Evolutionary conservation across 2,888 invertebrate genomes (phyloP).

Genomic region (Protula sp.): DNA sequence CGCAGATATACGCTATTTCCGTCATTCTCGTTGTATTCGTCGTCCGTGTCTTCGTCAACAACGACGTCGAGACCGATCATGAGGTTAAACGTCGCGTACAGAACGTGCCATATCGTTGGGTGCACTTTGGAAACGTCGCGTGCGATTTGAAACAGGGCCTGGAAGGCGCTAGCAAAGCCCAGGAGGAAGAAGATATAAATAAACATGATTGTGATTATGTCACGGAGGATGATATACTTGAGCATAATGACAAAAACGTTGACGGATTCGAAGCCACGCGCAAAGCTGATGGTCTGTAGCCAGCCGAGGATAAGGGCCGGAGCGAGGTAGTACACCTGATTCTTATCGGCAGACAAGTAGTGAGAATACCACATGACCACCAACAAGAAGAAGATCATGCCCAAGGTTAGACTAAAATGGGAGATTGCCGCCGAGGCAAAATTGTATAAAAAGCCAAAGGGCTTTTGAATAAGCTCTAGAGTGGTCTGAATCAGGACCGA

Average conservation of each 20-base stretch:
- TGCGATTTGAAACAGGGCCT: constrained; percentile 38
- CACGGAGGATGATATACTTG: constrained; percentile 44
- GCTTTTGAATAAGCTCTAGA: too few species aligned
- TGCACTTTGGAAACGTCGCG: constrained; percentile 25
- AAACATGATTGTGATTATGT: constrained; percentile 41
- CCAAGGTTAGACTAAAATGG: too few species aligned
- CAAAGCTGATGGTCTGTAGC: constrained; percentile 45
- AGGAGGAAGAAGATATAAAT: constrained; percentile 45
- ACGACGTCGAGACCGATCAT: too few species aligned
- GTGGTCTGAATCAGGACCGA: too few species aligned
- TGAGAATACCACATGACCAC: constrained; percentile 38
- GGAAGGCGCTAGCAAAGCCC: constrained; percentile 46
- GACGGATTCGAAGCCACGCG: constrained; percentile 43
- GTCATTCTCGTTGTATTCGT: too few species aligned
- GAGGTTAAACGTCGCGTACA: constrained; percentile 45
- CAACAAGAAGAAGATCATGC: constrained; percentile 29
- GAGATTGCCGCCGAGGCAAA: too few species aligned
- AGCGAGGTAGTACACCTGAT: constrained; percentile 41
- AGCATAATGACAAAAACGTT: constrained; percentile 49
- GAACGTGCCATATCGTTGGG: constrained; percentile 30
- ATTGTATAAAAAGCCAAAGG: too few species aligned
- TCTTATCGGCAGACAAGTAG: constrained; percentile 21
- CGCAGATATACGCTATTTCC: constrained; percentile 25
- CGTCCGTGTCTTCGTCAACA: too few species aligned
- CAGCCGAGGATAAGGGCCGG: constrained; percentile 43